Conservation (phyloP, 2,797 vertebrate species). For the Falco concolor region DNA sequence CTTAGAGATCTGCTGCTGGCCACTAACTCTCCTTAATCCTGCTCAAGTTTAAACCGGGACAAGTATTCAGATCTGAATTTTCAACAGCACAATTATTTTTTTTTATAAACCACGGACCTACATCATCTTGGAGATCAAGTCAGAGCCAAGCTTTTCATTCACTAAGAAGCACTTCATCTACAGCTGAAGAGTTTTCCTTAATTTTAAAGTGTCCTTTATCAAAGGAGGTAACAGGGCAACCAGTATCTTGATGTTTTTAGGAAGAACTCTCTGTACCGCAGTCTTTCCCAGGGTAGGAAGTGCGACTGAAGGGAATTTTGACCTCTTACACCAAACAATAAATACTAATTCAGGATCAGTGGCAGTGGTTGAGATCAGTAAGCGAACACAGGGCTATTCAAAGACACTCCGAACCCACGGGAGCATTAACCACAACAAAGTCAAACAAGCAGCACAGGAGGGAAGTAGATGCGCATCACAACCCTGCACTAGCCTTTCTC, state of each 20-base stretch:
- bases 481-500: neutral
- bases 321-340: neutral
- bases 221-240: neutral
- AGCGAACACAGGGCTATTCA: neutral
- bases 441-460: neutral
- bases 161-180: neutral
- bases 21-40: neutral
- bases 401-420: neutral
- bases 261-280: neutral
- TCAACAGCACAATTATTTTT: neutral
- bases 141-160: neutral
- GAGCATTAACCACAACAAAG: neutral
- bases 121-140: neutral
- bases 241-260: neutral
- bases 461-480: neutral
- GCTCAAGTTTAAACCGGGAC: neutral
- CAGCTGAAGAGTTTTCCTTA: neutral
- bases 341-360: neutral
- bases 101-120: neutral
- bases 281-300: neutral
- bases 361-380: neutral
- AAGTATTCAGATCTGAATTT: neutral
- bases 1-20: neutral
- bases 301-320: neutral
- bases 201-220: neutral